Base-by-base conservation (phyloP, 2,113 vertebrate species). In the Centropus unirufus region DNA sequence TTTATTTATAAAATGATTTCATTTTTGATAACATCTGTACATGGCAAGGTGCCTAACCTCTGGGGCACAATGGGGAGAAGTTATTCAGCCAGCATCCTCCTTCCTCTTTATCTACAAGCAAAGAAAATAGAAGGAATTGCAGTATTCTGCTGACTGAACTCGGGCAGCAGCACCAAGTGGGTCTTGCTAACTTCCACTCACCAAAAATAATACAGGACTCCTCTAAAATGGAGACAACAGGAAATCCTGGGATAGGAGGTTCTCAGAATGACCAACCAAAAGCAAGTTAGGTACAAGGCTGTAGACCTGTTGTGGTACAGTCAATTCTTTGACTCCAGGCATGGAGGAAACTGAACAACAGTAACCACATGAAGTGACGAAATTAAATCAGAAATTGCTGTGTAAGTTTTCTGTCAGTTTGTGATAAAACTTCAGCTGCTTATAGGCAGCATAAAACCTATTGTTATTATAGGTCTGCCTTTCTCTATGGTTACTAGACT, bases 1-100 rank as follows among this genome's bases (percentile, higher is more conserved):
- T 94, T 95, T 94, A 94, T 92, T 96, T 97, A 96, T 93, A 76
- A 90, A 94, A 90, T 27, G 7, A 92, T 92, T 92, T 58, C 2
- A 66, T 93, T 96, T 96, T 86, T 93, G 30, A 93, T 97, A 92
- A 75, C 68, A 83, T 93, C 85, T 93, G 52, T 64, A 15, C 74
- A 81, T 87, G 93, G 88, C 95, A 93, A 86, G 90, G 54, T 92
- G 85, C 96, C 93, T 75, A 90, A 93, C 80, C 76, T 93, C 76
- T 90, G 86, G 76, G 83, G 73, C 76, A 96, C 85, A 74, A 78
- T 82, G 85, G 80, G 79, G 61, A 96, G 79, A 94, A 90, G 79
- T 75, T 80, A 22, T 14, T 70, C 80, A 93, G 75, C 55, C 46
- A 77, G 72, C 44, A 75, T 90, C 79, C 85, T 94, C 64, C 61